A percentile compares a stretch with the other conserved stretches of the same genome.
Evolutionary conservation across 2,888 invertebrate genomes (phyloP).

Genomic region (Geophilus truncorum): DNA sequence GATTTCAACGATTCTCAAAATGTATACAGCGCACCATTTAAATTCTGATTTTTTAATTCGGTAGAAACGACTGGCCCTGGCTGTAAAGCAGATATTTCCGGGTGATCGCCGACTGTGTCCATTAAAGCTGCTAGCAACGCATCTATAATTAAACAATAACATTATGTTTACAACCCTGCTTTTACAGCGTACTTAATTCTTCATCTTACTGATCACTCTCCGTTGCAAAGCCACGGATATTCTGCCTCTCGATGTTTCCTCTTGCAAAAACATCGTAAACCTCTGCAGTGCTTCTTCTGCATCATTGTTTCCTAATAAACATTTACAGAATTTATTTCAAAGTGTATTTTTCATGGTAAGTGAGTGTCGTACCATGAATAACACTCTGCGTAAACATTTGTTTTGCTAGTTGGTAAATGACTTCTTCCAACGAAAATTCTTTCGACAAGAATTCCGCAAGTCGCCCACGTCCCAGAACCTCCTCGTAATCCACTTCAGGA

Average conservation of each 20-base stretch:
- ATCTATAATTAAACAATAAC: conserved; percentile 51
- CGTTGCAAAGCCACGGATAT: conserved; percentile 69
- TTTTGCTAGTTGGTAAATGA: conserved; percentile 74
- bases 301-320: conserved; percentile 56
- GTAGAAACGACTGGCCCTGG: not conserved
- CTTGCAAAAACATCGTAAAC: conserved; percentile 67
- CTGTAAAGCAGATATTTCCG: conserved; percentile 57
- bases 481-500: conserved; percentile 57
- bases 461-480: conserved; percentile 62
- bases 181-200: not conserved
- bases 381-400: conserved; percentile 74
- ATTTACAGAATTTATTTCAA: not conserved
- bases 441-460: conserved; percentile 68
- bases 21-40: not conserved
- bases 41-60: not conserved
- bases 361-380: conserved; percentile 52
- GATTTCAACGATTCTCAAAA: not conserved
- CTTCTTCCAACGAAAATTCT: conserved; percentile 70
- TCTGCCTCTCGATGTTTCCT: conserved; percentile 66
- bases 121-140: conserved; percentile 69
- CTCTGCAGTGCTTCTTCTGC: conserved; percentile 68
- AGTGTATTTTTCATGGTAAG: not conserved
- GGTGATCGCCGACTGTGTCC: conserved; percentile 67
- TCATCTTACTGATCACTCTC: conserved; percentile 64
- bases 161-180: too few species aligned